Evolutionary conservation across 2,113 vertebrate genomes (phyloP).

Genomic region (Pogonocichla stellata): DNA sequence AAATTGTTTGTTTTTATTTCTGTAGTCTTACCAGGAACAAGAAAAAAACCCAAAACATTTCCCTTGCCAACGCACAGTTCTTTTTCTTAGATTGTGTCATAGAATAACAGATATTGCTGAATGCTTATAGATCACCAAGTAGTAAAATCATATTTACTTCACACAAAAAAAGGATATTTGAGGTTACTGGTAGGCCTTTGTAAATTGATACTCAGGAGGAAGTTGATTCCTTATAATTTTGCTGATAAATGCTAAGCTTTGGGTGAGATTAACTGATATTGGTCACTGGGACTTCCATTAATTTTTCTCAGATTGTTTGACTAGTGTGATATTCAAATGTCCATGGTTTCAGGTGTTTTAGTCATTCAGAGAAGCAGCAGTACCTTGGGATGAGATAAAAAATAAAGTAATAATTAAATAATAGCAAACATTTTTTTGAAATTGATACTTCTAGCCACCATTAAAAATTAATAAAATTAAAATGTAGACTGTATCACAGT

Average conservation of each 20-base stretch:
- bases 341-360: not conserved
- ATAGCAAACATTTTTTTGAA: not conserved
- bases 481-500: not conserved
- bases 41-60: not conserved
- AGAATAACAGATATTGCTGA: not conserved
- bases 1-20: not conserved
- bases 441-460: not conserved
- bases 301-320: not conserved
- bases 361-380: not conserved
- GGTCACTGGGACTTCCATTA: not conserved
- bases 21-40: not conserved
- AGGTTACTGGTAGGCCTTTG: not conserved
- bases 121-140: not conserved
- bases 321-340: not conserved
- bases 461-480: not conserved
- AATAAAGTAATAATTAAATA: not conserved
- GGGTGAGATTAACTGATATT: not conserved
- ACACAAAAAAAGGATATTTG: not conserved
- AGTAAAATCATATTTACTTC: not conserved
- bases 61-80: not conserved
- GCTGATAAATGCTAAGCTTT: not conserved
- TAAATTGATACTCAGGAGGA: not conserved
- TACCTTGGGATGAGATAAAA: not conserved
- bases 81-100: not conserved
- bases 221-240: not conserved